These are phyloP conservation scores for Atethmia centrago DNA, from an alignment of 2,888 invertebrate genomes.

Conservation along the genomic window DNA sequence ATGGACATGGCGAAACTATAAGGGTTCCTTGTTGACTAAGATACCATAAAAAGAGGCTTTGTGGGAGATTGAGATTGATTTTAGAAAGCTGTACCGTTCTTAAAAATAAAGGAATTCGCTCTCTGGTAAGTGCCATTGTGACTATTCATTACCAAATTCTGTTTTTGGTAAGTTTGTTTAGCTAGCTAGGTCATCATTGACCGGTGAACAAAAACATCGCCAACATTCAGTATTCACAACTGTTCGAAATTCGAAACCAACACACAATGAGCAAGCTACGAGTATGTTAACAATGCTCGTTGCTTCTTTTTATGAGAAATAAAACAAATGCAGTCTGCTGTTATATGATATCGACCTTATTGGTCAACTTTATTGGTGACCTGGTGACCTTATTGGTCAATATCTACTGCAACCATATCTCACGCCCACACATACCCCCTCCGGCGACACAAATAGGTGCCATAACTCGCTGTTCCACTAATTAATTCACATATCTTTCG, in stretches of 20 bases:
- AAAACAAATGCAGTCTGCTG: not conserved
- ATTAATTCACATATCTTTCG: constrained; percentile 64
- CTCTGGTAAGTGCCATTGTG: not conserved
- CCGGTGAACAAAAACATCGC: not conserved
- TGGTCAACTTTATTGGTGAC: no score
- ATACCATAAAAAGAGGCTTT: not conserved
- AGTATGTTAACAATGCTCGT: not conserved
- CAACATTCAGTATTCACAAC: not conserved
- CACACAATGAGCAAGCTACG: no score
- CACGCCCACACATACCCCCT: constrained; percentile 33
- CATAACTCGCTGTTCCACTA: constrained; percentile 55
- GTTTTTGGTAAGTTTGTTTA: not conserved
- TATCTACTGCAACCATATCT: constrained; percentile 44
- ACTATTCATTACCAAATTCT: not conserved
- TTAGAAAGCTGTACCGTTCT: not conserved
- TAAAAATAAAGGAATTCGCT: not conserved
- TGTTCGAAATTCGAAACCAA: not conserved
- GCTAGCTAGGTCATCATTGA: not conserved
- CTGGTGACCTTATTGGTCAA: no score
- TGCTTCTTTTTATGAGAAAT: no score
- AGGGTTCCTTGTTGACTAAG: no score
- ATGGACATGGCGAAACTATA: no score
- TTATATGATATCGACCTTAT: not conserved
- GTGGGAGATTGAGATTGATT: not conserved
- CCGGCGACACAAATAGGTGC: constrained; percentile 48